Evolutionary conservation across 2,888 invertebrate species (phyloP).

Genomic region (Entomobrya proxima): DNA sequence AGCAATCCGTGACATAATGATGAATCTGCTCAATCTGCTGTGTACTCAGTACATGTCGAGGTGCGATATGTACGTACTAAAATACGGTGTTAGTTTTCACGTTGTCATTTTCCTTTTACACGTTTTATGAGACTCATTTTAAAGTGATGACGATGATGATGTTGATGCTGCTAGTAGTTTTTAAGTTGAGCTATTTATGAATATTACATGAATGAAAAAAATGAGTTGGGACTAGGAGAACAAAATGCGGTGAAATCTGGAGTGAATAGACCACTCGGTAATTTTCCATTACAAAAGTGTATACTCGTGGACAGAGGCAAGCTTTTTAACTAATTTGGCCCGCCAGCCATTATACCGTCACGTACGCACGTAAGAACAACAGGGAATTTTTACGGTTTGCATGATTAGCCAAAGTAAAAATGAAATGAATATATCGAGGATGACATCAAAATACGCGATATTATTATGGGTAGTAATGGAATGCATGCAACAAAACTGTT

Average conservation of each 20-base stretch:
- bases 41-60: too few species aligned
- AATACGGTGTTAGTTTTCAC: neutral
- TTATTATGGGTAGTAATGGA: neutral
- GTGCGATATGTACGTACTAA: too few species aligned
- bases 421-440: neutral
- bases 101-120: neutral
- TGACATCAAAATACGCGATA: neutral
- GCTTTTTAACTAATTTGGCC: neutral
- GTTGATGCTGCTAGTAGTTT: too few species aligned
- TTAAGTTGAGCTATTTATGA: conserved; percentile 17
- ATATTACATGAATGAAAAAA: conserved; percentile 36
- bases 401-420: neutral
- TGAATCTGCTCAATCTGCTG: neutral
- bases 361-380: neutral
- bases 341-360: neutral
- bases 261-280: neutral
- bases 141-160: too few species aligned
- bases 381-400: neutral
- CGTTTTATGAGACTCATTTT: too few species aligned
- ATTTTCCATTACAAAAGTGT: conserved; percentile 28
- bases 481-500: conserved; percentile 16
- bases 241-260: conserved; percentile 54
- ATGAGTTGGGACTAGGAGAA: conserved; percentile 53
- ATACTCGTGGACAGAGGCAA: neutral
- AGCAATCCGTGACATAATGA: neutral